Evolutionary conservation across 1,140 invertebrate genomes (phyloP).

Genomic region (Andricus grossulariae): DNA sequence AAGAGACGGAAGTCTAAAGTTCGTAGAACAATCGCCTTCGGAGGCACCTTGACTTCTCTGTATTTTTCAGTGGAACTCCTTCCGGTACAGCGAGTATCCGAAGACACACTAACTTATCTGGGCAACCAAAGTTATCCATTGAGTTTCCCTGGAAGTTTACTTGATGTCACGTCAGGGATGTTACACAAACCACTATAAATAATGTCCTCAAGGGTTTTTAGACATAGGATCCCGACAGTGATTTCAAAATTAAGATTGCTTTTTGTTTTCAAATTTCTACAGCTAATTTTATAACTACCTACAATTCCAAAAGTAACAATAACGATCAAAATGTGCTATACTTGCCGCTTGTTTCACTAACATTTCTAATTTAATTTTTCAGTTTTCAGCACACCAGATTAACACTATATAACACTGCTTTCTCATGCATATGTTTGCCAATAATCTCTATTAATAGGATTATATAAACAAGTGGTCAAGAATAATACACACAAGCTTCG

Average conservation of each 20-base stretch:
- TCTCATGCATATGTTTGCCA: neutral
- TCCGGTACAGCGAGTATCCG: conserved; percentile 5
- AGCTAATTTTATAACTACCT: too few relatives aligned
- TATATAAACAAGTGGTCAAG: conserved; percentile 28
- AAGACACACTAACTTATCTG: neutral
- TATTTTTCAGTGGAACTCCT: conserved; percentile 9
- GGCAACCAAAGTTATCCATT: conserved; percentile 20
- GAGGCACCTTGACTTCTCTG: conserved; percentile 1
- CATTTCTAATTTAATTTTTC: neutral
- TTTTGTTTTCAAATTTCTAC: too few relatives aligned
- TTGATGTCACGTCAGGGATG: conserved; percentile 22
- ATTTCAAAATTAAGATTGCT: neutral
- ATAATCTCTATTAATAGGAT: conserved; percentile 9
- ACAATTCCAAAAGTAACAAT: too few relatives aligned
- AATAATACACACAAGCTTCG: conserved; percentile 23
- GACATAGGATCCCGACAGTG: neutral
- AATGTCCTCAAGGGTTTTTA: neutral
- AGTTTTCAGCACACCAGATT: neutral
- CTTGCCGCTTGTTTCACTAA: neutral
- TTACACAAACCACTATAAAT: conserved; percentile 11
- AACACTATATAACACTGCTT: neutral
- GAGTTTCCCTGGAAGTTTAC: conserved; percentile 29
- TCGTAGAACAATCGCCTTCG: conserved; percentile 12
- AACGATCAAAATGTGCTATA: too few relatives aligned
- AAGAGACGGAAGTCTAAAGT: neutral